Base-by-base conservation (phyloP, 2,888 invertebrate species). In the Ectemnius continuus region DNA sequence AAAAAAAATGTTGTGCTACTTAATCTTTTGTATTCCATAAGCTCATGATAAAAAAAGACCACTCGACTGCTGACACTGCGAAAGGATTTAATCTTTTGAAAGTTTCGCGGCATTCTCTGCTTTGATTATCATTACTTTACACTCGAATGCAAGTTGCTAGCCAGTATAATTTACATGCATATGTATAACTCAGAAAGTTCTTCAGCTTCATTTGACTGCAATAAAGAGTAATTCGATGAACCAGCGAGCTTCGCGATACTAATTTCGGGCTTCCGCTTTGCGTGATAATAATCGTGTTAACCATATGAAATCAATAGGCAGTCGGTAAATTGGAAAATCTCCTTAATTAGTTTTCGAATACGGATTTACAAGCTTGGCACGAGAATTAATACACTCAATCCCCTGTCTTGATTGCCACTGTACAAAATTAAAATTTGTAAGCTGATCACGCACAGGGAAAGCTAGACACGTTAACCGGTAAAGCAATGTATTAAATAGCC, bases 141-240 rank as follows among this genome's bases (percentile, higher is more conserved):
- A 23, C 23, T 23, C 23, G 2, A 23, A 23, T 23, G 23, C 2
- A 23, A 23, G 23, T 23, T 23, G 23, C 23, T 23, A 23, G 2
- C 23, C 23, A 23, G 23, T 23, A 23, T 2, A 23, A 23, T 23
- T 23, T 23, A 23, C 23, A 23, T 23, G 3, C 2, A 2, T 23
- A 23, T 23, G 36, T 11, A 36, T 36, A 8, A 36, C 36, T 52
- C 63, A 59, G 75, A 64, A 36, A 36, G 36, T 75, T 66, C 65
- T 80, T 73, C 71, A 73, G 78, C 75, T 81, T 80, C 79, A 78
- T 79, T 85, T 79, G 66, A 67, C 74, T 57, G 63, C 78, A 78
- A 83, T 80, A 79, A 84, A 79, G 76, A 81, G 72, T 80, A 85
- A 87, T 87, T 83, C 82, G 65, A 73, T 77, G 70, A 78, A 82